Percentiles rank a stretch among this genome's conserved stretches.
phyloP scores from a whole-genome alignment of 1,140 invertebrate genomes.

The Schlechtendalia chinensis region DNA sequence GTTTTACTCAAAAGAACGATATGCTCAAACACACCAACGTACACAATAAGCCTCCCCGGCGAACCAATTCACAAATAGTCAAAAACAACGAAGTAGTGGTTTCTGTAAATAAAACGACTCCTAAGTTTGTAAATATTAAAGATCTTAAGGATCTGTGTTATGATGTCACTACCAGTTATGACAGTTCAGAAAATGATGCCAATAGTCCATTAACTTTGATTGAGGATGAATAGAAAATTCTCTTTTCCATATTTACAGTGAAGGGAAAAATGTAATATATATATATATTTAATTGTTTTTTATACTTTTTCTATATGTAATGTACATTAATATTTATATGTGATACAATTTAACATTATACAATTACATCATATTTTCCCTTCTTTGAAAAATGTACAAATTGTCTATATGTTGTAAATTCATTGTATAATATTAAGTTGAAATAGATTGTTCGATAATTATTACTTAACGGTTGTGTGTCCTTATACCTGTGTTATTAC shows the following conservation, averaged over 20 bases:
- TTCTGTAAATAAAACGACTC: not conserved
- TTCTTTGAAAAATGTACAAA: not conserved
- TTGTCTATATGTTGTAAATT: not conserved
- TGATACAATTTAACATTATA: slow-evolving; percentile 1
- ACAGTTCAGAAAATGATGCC: slow-evolving; percentile 34
- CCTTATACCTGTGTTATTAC: not conserved
- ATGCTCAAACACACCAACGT: slow-evolving; percentile 57
- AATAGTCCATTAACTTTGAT: slow-evolving; percentile 34
- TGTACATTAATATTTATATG: not conserved
- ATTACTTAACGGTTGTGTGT: not conserved
- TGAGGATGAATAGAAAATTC: not conserved
- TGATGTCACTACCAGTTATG: slow-evolving; percentile 38
- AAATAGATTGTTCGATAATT: not conserved
- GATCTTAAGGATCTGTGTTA: slow-evolving; percentile 27
- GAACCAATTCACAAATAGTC: not conserved
- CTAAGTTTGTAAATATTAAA: slow-evolving; percentile 36
- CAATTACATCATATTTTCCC: not conserved
- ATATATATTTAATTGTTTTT: not conserved
- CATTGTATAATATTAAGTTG: not conserved
- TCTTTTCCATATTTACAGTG: not conserved
- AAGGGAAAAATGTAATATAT: not conserved
- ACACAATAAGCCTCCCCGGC: slow-evolving; percentile 52
- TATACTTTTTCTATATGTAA: slow-evolving; percentile 27
- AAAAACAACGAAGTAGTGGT: slow-evolving; percentile 2
- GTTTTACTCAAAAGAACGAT: slow-evolving; percentile 58